Base-by-base conservation (phyloP, 2,113 vertebrate genomes). In the Symphodus melops region DNA sequence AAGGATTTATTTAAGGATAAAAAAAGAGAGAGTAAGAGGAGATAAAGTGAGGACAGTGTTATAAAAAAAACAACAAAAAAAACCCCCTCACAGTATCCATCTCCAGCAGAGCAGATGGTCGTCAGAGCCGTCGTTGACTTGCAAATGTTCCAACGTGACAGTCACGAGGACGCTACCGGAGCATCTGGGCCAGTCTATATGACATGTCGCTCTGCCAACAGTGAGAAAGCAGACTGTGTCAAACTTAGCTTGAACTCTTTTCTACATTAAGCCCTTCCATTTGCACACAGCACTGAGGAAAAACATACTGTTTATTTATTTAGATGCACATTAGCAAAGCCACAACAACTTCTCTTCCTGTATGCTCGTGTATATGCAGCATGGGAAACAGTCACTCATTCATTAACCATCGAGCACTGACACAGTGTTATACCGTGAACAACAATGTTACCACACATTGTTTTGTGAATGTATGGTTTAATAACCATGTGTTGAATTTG, bases 71-170 rank as follows among this genome's bases (percentile, higher is more conserved):
- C 81, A 69, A 70, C 59, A 53, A 54, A 68, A 72, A 68, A 66
- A 41, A n/a, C n/a, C n/a, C n/a, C 21, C 21, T 28, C 64, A 76
- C 88, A 65, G 77, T 85, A 78, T 83, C 85, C 74, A 77, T 84
- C 77, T 57, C 81, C 19, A 54, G 84, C 81, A 20, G 83, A 93
- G 83, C 94, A 94, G 92, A 93, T 94, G 93, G 93, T 86, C 48
- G 81, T 73, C 84, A 73, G 81, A 90, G 87, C 87, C 51, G 78
- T 86, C 69, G 74, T 85, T 84, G 88, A 93, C 89, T 93, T 91
- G 92, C 88, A 89, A 92, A 92, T 88, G 76, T 87, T 90, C 81
- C 88, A 77, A 77, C 86, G 69, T 81, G 77, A 86, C 83, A 81
- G 87, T 86, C 86, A 86, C 72, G 53, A 73, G 81, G 83, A 85